Evolutionary conservation across 2,113 vertebrate species (phyloP), one percentile per base, ranked within the genome.

Genomic region (Proterorhinus semilunaris): DNA sequence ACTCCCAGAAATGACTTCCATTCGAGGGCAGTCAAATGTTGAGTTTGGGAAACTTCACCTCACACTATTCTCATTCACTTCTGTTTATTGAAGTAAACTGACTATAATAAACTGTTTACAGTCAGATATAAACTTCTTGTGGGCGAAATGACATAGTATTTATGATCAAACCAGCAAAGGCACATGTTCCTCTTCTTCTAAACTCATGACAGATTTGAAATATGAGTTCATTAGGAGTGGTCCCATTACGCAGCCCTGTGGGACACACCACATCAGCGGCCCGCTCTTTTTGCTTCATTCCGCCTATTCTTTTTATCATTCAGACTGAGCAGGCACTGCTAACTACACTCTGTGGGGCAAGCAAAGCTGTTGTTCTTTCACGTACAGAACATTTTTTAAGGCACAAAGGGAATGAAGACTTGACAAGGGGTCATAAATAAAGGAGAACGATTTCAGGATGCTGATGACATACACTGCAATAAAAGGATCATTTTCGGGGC

Each of bases 371-470:
- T 91, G 83, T 88, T 93, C 70, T 86, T 89, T 81, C 72, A 43
- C 77, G 90, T 89, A 89, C 80, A 87, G 77, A 59, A 76, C 90
- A 92, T 92, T 90, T 79, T 90, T 92, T 63, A 72, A 78, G 82
- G 66, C 83, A 83, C 90, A 66, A 58, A 62, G 90, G 91, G 89
- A 89, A 80, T 86, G 75, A 59, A 66, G 78, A 71, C 74, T 86
- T 90, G 87, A 90, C 89, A 90, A 81, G 75, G 62, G 85, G 79
- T 89, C 90, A 89, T 91, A 91, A 92, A 93, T 92, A 92, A 89
- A 80, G 62, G 53, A 69, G 62, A 88, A 66, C 59, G 65, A 85
- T 83, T 87, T 89, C 86, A 88, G 87, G 88, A 89, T 82, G 87
- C 80, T 59, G 80, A 85, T 86, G 88, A 90, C 86, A 89, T 68